Evolutionary conservation across 2,113 vertebrate species (phyloP).

Genomic region (Morone chrysops): DNA sequence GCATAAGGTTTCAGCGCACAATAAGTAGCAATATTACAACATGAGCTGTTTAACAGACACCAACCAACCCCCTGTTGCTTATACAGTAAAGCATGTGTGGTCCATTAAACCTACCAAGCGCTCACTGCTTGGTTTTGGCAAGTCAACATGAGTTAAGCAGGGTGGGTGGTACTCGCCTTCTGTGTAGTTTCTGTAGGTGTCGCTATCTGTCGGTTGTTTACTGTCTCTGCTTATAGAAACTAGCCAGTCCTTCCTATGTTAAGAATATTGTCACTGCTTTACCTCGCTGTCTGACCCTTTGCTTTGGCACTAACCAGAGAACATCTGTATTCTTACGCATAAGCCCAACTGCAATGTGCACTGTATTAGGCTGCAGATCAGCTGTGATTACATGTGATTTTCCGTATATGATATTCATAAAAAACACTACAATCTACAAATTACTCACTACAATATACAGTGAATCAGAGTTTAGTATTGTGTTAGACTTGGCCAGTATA

Average conservation of each 20-base stretch:
- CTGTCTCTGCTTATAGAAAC: not conserved
- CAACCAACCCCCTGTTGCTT: not conserved
- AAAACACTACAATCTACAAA: no score
- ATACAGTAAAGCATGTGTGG: not conserved
- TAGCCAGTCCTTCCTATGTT: not conserved
- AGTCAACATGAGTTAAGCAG: not conserved
- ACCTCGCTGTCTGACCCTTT: no score
- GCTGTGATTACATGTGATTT: no score
- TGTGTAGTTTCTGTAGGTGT: constrained; percentile 14
- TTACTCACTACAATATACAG: no score
- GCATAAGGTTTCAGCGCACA: not conserved
- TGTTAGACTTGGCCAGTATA: no score
- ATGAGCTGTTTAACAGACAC: constrained; percentile 21
- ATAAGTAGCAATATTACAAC: not conserved
- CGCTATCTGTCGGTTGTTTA: not conserved
- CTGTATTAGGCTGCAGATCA: no score
- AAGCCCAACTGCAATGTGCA: no score
- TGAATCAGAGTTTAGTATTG: no score
- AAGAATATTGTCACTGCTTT: not conserved
- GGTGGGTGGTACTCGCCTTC: not conserved
- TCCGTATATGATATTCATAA: no score
- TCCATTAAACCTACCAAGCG: not conserved
- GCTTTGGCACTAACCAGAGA: no score
- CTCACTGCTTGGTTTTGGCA: not conserved
- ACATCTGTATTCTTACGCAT: no score